Percentiles rank a stretch among this genome's conserved stretches.
phyloP scores from a whole-genome alignment of 2,797 vertebrate genomes.

The Megaceryle alcyon region DNA sequence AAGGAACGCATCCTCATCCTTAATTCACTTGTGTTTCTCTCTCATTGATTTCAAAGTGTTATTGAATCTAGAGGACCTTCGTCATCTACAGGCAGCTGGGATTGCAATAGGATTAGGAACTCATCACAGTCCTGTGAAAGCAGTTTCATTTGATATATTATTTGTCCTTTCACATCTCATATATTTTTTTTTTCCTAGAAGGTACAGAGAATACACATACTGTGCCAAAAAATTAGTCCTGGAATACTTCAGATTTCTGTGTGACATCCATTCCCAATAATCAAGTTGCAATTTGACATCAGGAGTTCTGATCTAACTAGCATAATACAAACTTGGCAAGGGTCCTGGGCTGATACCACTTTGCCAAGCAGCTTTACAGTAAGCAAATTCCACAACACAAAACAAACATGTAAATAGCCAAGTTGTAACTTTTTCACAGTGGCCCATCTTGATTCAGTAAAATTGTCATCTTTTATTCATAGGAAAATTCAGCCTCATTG shows the following conservation, averaged over 20 bases:
- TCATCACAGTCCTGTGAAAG: background rate
- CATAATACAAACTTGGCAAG: slow-evolving; percentile 3
- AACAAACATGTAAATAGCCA: background rate
- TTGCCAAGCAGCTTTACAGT: slow-evolving; percentile 2
- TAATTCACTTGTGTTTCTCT: background rate
- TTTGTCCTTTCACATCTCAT: background rate
- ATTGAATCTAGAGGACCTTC: background rate
- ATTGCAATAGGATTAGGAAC: background rate
- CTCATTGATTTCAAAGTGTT: background rate
- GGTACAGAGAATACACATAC: background rate
- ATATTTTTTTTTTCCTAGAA: background rate
- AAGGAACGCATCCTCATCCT: background rate
- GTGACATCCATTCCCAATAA: background rate
- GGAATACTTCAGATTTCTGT: background rate
- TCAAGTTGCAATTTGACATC: background rate
- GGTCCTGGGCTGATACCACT: background rate
- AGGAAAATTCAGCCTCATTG: background rate
- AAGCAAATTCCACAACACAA: slow-evolving; percentile 1
- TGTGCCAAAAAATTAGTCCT: background rate
- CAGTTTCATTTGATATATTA: background rate
- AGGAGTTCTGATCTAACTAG: background rate
- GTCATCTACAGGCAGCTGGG: background rate
- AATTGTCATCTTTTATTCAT: background rate
- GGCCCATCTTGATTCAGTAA: background rate
- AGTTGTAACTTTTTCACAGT: background rate